Evolutionary conservation across 1,140 invertebrate genomes (phyloP), one percentile per base, ranked within the genome.

Genomic region (Drosophila elegans): DNA sequence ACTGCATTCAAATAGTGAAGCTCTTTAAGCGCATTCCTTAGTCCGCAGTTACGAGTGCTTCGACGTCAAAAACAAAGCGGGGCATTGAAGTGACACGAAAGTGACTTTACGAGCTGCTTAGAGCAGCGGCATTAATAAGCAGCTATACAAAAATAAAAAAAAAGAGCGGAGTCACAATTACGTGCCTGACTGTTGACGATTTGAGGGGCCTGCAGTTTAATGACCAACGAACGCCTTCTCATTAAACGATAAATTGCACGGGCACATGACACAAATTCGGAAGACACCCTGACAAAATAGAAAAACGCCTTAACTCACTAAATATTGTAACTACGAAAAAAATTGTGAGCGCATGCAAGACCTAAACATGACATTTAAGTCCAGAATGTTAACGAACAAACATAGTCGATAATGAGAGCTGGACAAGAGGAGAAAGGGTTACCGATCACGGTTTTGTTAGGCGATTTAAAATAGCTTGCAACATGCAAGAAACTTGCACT

Each of bases 181-280:
- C 83, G 42, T 51, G 76, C 42, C 66, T 39, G 45, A 49, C 39
- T 46, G 29, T 29, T 13, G 68, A 41, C 49, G 21, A 41, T 32
- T 34, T 25, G 46, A 27, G 56, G 29, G 54, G 29, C 73, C 73
- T 63, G 74, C 66, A 69, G 79, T 79, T 80, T 83, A 88, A 89
- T 88, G 83, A 77, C 84, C 84, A 77, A 78, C 83, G 74, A 88
- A 83, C 83, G 83, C 83, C 83, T 89, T 88, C 84, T 89, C 84
- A 89, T 88, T 89, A 88, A 89, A 89, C 84, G 84, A 73, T 89
- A 88, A 88, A 88, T 88, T 88, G 72, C 84, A 74, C 76, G 79
- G 80, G 76, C 80, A 60, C 84, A 89, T 89, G 84, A 88, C 83
- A 84, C 73, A 80, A 84, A 89, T 80, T 49, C 53, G 59, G 63